Evolutionary conservation across 2,888 invertebrate species (phyloP).

Genomic region (Norana najaformis): DNA sequence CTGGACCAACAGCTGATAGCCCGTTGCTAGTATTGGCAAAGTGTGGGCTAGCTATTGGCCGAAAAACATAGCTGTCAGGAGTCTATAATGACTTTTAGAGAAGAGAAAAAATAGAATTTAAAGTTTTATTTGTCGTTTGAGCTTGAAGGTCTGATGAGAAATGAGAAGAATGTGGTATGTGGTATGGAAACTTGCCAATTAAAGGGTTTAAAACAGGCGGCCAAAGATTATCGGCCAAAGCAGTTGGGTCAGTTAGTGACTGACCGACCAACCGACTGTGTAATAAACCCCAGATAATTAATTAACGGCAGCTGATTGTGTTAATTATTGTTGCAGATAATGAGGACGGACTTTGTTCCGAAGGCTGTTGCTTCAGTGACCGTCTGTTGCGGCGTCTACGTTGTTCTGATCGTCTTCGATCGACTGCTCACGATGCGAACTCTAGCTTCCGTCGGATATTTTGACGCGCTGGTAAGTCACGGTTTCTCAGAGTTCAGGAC

Average conservation of each 20-base stretch:
- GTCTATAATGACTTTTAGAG: too few relatives aligned
- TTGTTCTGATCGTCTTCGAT: slow-evolving; percentile 41
- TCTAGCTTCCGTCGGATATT: slow-evolving; percentile 45
- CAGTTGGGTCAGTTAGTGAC: too few relatives aligned
- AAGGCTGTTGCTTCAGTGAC: slow-evolving; percentile 54
- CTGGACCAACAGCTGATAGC: too few relatives aligned
- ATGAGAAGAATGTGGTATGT: neutral
- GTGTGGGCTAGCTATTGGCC: too few relatives aligned
- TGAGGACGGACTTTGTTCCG: slow-evolving; percentile 58
- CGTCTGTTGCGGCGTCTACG: slow-evolving; percentile 41
- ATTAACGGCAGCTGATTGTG: neutral
- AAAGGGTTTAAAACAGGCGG: neutral
- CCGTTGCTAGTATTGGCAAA: too few relatives aligned
- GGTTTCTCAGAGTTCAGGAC: too few relatives aligned
- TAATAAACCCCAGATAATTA: neutral
- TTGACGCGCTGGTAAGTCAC: slow-evolving; percentile 45
- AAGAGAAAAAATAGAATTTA: neutral
- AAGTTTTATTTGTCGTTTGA: neutral
- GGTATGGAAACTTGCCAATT: neutral
- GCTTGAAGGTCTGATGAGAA: neutral
- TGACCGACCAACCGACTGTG: neutral
- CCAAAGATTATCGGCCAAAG: neutral
- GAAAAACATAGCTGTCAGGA: too few relatives aligned
- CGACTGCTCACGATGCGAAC: slow-evolving; percentile 43
- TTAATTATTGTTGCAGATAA: slow-evolving; percentile 48